Base-by-base conservation (phyloP, 2,888 invertebrate genomes). In the Yponomeuta cagnagella region DNA sequence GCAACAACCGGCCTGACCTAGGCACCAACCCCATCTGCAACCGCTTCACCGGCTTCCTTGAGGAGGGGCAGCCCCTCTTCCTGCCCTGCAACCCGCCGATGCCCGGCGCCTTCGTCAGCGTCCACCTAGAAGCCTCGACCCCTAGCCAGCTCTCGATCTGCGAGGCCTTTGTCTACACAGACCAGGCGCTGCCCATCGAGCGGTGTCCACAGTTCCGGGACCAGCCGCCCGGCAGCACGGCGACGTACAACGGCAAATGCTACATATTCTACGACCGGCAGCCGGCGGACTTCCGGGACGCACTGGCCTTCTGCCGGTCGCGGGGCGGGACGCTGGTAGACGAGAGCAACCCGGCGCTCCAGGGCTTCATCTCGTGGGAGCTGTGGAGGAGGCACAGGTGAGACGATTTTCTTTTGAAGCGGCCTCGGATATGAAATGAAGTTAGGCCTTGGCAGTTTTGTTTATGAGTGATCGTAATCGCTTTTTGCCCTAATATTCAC, bases 291-390 rank as follows among this genome's bases (percentile, higher is more conserved):
- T 97, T 98, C 87, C 93, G 95, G 68, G 97, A 97, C 70, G 95
- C 98, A 0, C 87, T 97, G 10, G 92, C 94, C 0, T 97, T 96
- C 86, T 98, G 98, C 80, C 94, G 95, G 63, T 93, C 94, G 0
- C 93, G 97, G 15, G 97, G 97, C 4, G 97, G 97, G 0, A 96
- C 97, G 0, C 88, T 98, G 52, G 96, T 98, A 5, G 97, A 97
- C 79, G 98, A 98, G 86, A 97, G 97, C 82, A 98, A 98, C 88
- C 97, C 98, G 0, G 98, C 98, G 0, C 92, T 98, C 58, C 98
- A 98, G 87, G 98, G 98, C 0, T 98, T 98, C 86, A 96, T 98
- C 75, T 97, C 97, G 81, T 98, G 98, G 98, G 98, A 98, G 81
- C 89, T 98, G 63, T 98, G 98, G 97, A 93, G 98, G 74, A 92